Evolutionary conservation across 2,113 vertebrate species (phyloP).

Genomic region (Odontesthes bonariensis): DNA sequence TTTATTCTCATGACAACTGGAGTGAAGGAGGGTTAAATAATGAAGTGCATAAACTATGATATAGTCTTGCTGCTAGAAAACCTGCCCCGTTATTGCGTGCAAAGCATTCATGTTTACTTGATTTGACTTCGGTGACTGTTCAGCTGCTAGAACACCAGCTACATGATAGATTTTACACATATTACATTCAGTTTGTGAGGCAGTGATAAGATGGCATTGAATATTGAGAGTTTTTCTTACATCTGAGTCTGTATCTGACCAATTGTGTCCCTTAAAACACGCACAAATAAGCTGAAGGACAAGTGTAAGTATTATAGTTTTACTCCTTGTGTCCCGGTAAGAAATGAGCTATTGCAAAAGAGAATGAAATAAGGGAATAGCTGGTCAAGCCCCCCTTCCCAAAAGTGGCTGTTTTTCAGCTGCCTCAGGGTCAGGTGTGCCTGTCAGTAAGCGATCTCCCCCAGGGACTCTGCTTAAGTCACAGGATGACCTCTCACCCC

Average conservation of each 20-base stretch:
- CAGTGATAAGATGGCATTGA: neutral
- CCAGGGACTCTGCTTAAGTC: slow-evolving; percentile 19
- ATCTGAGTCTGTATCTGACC: neutral
- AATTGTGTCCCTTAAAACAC: neutral
- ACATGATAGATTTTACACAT: neutral
- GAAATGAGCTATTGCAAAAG: neutral
- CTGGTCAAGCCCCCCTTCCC: neutral
- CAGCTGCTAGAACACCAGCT: neutral
- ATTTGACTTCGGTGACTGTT: slow-evolving; percentile 28
- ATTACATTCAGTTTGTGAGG: neutral
- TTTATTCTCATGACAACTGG: slow-evolving; percentile 30
- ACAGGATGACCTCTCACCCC: slow-evolving; percentile 51
- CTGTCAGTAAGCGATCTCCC: slow-evolving; percentile 41
- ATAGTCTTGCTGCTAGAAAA: slow-evolving; percentile 25
- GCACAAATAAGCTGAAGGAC: neutral
- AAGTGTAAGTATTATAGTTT: neutral
- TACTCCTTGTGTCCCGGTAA: neutral
- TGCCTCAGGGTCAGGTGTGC: slow-evolving; percentile 36
- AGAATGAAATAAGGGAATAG: neutral
- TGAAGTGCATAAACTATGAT: slow-evolving; percentile 45
- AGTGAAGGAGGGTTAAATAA: slow-evolving; percentile 69
- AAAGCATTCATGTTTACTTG: slow-evolving; percentile 27
- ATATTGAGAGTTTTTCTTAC: neutral
- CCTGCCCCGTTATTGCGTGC: slow-evolving; percentile 28
- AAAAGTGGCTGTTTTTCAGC: neutral